Base-by-base conservation (phyloP, 2,797 vertebrate genomes). In the Meriones psammophilus region DNA sequence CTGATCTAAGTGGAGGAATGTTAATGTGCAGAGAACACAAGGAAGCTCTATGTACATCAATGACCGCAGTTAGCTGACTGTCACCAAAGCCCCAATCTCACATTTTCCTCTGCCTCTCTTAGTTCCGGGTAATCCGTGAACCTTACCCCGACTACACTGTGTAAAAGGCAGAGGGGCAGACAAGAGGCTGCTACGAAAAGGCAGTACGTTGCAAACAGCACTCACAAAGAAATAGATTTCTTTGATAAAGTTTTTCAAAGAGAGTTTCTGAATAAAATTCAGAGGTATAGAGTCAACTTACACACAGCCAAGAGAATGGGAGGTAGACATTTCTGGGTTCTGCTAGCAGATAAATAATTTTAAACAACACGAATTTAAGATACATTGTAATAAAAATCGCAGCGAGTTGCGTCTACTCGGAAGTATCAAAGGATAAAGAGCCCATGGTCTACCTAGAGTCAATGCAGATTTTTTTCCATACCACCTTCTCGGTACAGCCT, bases 301-400 rank as follows among this genome's bases (percentile, higher is more conserved):
- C 33, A 39, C 1, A 12, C 30, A 36, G 62, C 68, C 58, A 22
- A 54, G 8, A 62, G 5, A 66, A 12, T 46, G 2, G 46, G 39
- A 9, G 36, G 30, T 77, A 73, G n/a, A 12, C 12, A 92, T 84
- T 92, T 92, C 46, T 90, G 68, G 30, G 89, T 50, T 22, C 28
- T 86, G 66, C 93, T 89, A 36, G 13, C 15, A 91, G 39, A 60
- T 39, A 88, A 94, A 96, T 9, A 8, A 33, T 20, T 74, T 79
- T 56, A 58, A 54, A 85, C 81, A 87, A 66, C 15, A 10, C 92
- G 94, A 81, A 90, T 69, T 83, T 86, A 83, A 84, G 62, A 33
- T 86, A 78, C 69, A n/a, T 33, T 56, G 3, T 24, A 69, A 26
- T 60, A 78, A 69, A 69, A n/a, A 78, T 3, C 46, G 68, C 26